A percentile compares a stretch with the other conserved stretches of the same genome.
Conservation (phyloP, 2,797 vertebrate species). For the Hirundo rustica region DNA sequence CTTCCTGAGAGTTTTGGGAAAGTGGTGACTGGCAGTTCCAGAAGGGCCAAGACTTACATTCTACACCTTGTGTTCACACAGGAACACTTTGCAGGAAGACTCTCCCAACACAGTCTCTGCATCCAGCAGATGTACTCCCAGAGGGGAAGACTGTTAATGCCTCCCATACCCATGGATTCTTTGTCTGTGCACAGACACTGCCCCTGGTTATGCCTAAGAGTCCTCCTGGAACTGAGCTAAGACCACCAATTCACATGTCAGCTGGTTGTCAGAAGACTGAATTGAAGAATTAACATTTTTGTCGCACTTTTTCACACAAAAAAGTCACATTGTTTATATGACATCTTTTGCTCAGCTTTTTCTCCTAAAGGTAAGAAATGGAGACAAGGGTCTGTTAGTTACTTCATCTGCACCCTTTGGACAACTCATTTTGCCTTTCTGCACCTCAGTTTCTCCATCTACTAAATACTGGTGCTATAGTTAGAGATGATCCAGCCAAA, state of each 20-base stretch:
- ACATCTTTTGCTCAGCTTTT: not conserved
- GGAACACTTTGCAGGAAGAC: not conserved
- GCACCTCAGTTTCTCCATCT: slow-evolving; percentile 8
- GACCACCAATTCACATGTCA: not conserved
- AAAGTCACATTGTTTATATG: not conserved
- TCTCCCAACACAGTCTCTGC: not conserved
- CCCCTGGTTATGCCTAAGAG: not conserved
- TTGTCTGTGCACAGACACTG: not conserved
- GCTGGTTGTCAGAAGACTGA: not conserved
- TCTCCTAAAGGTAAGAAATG: not conserved
- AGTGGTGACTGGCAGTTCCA: not conserved
- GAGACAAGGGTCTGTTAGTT: not conserved
- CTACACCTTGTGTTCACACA: not conserved
- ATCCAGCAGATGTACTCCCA: not conserved
- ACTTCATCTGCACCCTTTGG: not conserved
- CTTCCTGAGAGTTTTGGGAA: not conserved
- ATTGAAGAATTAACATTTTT: not conserved
- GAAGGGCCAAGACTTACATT: not conserved
- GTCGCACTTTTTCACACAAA: not conserved
- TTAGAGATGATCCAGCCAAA: not conserved
- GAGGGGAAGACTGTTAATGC: not conserved
- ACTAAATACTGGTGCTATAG: not conserved
- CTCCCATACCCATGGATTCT: not conserved
- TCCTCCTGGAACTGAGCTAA: not conserved
- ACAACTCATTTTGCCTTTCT: not conserved